Evolutionary conservation across 2,113 vertebrate species (phyloP).

Genomic region (Agapornis roseicollis): DNA sequence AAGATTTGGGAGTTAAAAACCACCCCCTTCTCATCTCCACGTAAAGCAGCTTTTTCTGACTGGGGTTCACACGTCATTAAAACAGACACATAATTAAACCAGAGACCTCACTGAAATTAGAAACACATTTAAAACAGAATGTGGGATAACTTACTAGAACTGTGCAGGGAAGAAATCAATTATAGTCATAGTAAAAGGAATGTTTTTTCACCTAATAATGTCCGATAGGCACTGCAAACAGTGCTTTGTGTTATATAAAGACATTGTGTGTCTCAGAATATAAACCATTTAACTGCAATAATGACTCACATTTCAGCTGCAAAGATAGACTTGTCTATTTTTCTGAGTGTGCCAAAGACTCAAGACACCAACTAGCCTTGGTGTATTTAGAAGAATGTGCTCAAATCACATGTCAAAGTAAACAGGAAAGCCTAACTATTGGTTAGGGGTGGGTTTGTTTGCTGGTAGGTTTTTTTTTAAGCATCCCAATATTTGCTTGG

Average conservation of each 20-base stretch:
- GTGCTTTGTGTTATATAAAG: neutral
- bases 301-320: constrained; percentile 32
- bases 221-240: neutral
- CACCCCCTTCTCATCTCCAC: neutral
- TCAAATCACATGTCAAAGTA: constrained; percentile 17
- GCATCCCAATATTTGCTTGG: neutral
- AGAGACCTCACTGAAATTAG: neutral
- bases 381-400: neutral
- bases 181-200: neutral
- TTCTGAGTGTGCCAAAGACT: constrained; percentile 27
- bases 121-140: neutral
- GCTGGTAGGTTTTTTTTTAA: neutral
- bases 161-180: neutral
- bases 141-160: neutral
- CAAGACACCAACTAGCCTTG: constrained; percentile 8
- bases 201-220: neutral
- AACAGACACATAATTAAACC: neutral
- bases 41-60: neutral
- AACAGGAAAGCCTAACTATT: constrained; percentile 14
- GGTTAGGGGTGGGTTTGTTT: neutral
- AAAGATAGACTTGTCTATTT: constrained; percentile 39
- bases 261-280: neutral
- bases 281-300: constrained; percentile 27
- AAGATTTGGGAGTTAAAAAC: neutral
- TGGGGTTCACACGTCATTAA: neutral